These are phyloP conservation scores for Drosophila tripunctata DNA, from an alignment of 2,888 invertebrate species.

Conservation along the genomic window DNA sequence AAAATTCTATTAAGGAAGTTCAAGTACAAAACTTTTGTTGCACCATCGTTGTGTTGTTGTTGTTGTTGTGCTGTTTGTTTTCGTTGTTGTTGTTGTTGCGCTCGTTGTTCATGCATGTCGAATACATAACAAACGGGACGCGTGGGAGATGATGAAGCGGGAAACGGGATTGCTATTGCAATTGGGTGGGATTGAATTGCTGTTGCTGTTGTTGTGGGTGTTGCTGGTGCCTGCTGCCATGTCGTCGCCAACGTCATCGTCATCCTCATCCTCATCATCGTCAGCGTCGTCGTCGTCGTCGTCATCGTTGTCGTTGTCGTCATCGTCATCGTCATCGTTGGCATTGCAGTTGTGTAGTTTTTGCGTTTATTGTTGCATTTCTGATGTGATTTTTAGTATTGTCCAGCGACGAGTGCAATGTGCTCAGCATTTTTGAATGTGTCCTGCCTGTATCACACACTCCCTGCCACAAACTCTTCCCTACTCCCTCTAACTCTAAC, in stretches of 20 bases:
- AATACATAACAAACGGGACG: constrained; percentile 59
- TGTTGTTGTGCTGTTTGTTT: constrained; percentile 26
- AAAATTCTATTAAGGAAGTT: constrained; percentile 84
- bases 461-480: too few species aligned
- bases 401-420: constrained; percentile 78
- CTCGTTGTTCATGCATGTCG: constrained; percentile 73
- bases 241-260: constrained; percentile 66
- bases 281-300: constrained; percentile 38
- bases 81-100: constrained; percentile 27
- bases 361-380: constrained; percentile 81
- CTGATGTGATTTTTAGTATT: constrained; percentile 81
- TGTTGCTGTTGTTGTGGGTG: constrained; percentile 16
- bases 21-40: constrained; percentile 70
- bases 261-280: constrained; percentile 42
- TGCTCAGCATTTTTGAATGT: constrained; percentile 73
- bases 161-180: constrained; percentile 19
- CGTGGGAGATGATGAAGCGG: constrained; percentile 11
- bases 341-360: constrained; percentile 67
- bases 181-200: constrained; percentile 34
- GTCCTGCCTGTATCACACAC: constrained; percentile 31
- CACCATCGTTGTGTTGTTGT: constrained; percentile 4
- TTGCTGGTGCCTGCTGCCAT: constrained; percentile 41
- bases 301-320: constrained; percentile 27
- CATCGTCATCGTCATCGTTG: constrained; percentile 37
- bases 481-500: background rate